Evolutionary conservation across 1,140 invertebrate genomes (phyloP), one percentile per base, ranked within the genome.

Genomic region (Sycobia sp.): DNA sequence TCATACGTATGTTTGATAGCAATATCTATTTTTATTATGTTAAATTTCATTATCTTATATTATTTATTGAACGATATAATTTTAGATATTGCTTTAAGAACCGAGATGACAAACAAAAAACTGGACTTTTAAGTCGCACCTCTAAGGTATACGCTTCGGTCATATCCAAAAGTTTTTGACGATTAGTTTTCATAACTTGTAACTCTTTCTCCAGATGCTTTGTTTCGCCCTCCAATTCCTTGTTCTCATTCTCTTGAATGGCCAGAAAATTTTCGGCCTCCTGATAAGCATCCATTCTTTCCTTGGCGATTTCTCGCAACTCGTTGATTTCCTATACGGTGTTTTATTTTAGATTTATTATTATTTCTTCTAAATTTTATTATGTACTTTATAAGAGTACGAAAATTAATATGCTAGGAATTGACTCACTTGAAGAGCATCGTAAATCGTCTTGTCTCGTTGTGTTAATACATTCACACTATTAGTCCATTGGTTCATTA

Each of bases 401-500:
- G 8, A 50, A 51, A 16, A 0, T 51, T 1, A 27, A 1, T 38
- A 22, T 34, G n/a, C 29, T 32, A 60, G 66, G 1, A 36, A 34
- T 13, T 9, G 66, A 59, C 44, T 56, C 67, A 78, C 75, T 59
- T 70, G 67, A 0, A 73, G 56, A 8, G 51, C 69, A n/a, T 69
- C 53, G 47, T 76, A 66, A 41, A 79, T 77, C 13, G 73, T 68
- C 32, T 75, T 63, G 34, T 83, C 77, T 27, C 74, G 71, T 51
- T 80, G 72, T 14, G 73, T 68, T 0, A 80, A 67, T 39, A 83
- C 70, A 4, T 65, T 55, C 0, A 75, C 73, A 25, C 79, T 77
- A 29, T 78, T 71, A 13, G 74, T 75, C 81, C 81, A 84, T 23
- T 81, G 80, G 54, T 73, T 71, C 59, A 83, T 78, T 29, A 82